Conservation (phyloP, 2,888 invertebrate species). For the Syritta pipiens region DNA sequence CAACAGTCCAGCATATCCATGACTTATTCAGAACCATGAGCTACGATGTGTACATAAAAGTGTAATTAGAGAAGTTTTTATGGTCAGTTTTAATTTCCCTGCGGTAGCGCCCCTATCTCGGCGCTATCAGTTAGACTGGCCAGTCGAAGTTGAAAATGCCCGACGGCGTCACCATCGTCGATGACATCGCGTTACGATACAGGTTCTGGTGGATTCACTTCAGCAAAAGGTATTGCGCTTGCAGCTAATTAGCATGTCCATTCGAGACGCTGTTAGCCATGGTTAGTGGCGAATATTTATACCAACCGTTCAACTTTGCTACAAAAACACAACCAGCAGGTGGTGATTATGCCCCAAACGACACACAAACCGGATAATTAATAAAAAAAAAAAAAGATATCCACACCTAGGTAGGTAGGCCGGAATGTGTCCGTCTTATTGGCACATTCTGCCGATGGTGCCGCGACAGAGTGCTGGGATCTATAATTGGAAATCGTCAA, state of each 20-base stretch:
- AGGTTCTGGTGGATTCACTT: constrained; percentile 13
- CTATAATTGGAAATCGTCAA: constrained; percentile 58
- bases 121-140: constrained; percentile 6
- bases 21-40: constrained; percentile 50
- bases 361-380: constrained; percentile 36
- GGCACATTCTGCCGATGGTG: constrained; percentile 16
- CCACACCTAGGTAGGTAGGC: constrained; percentile 9
- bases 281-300: constrained; percentile 40
- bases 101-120: constrained; percentile 14
- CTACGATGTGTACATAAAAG: constrained; percentile 16
- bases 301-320: constrained; percentile 8
- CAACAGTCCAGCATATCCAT: constrained; percentile 20
- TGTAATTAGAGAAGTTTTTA: constrained; percentile 63
- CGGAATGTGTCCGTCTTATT: constrained; percentile 12
- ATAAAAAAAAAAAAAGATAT: constrained; percentile 37
- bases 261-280: constrained; percentile 33
- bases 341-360: constrained; percentile 39
- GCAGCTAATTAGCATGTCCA: constrained; percentile 59
- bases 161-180: not conserved
- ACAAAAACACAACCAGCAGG: constrained; percentile 36
- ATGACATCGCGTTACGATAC: constrained; percentile 13
- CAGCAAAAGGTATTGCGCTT: constrained; percentile 11
- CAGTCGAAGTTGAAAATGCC: not conserved
- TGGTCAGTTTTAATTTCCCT: constrained; percentile 58
- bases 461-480: constrained; percentile 6